Evolutionary conservation across 2,113 vertebrate genomes (phyloP).

Genomic region (Macrotis lagotis): DNA sequence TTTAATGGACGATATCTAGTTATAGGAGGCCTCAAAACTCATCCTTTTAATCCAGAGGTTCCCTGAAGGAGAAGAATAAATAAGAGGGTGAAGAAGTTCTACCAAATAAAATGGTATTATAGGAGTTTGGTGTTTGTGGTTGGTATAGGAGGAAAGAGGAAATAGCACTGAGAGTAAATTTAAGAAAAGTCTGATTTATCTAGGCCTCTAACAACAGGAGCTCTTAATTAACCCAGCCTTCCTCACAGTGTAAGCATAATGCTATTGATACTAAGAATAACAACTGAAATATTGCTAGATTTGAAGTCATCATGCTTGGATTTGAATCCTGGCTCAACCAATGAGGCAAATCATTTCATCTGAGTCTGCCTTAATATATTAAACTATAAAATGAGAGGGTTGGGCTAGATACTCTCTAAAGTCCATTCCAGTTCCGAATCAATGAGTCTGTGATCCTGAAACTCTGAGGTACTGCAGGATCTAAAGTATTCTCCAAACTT

Average conservation of each 20-base stretch:
- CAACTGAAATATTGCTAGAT: neutral
- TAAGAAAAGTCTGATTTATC: constrained; percentile 35
- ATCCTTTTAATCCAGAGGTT: constrained; percentile 64
- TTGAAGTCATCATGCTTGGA: neutral
- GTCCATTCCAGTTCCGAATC: neutral
- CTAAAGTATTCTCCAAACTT: neutral
- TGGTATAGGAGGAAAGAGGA: constrained; percentile 61
- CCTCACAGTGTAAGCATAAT: neutral
- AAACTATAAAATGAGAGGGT: neutral
- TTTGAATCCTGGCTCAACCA: neutral
- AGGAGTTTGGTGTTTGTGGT: constrained; percentile 38
- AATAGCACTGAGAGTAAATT: constrained; percentile 61
- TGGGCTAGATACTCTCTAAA: neutral
- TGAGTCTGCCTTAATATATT: neutral
- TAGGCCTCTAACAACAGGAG: neutral
- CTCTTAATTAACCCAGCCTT: neutral
- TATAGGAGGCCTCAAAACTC: constrained; percentile 64
- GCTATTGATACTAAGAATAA: neutral
- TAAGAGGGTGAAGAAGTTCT: constrained; percentile 53
- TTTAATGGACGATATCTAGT: constrained; percentile 63
- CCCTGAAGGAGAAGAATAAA: constrained; percentile 53
- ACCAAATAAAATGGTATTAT: constrained; percentile 27
- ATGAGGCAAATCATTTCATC: neutral
- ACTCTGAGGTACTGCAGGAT: neutral
- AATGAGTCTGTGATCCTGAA: neutral